These are phyloP conservation scores for Brenthis ino DNA, from an alignment of 2,888 invertebrate genomes.

Conservation along the genomic window DNA sequence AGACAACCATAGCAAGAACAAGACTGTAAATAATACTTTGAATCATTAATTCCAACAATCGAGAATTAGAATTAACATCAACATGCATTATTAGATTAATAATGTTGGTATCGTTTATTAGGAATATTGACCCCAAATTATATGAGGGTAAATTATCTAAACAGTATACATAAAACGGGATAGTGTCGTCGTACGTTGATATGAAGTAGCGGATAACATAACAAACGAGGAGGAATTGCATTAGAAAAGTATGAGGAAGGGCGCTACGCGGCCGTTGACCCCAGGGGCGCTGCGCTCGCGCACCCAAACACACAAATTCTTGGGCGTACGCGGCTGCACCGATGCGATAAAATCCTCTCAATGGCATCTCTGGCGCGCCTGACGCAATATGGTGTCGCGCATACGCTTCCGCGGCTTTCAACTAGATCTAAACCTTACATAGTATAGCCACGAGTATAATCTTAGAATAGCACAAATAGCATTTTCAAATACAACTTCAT, in stretches of 20 bases:
- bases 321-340: slow-evolving; percentile 69
- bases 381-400: slow-evolving; percentile 31
- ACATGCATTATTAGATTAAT: too few species aligned
- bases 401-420: not conserved
- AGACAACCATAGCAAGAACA: too few species aligned
- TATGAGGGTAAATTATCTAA: not conserved
- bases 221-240: slow-evolving; percentile 41
- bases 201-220: slow-evolving; percentile 30
- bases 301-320: slow-evolving; percentile 71
- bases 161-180: not conserved
- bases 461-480: too few species aligned
- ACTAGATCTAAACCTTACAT: not conserved
- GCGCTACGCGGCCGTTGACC: slow-evolving; percentile 46
- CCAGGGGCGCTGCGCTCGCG: slow-evolving; percentile 40
- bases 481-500: too few species aligned
- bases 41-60: too few species aligned
- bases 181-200: not conserved
- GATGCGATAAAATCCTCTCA: slow-evolving; percentile 56
- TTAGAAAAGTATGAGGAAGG: slow-evolving; percentile 42
- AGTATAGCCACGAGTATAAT: too few species aligned
- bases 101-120: too few species aligned
- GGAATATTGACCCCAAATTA: too few species aligned
- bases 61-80: too few species aligned
- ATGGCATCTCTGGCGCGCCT: slow-evolving; percentile 62
- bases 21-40: too few species aligned